Conservation (phyloP, 2,797 vertebrate genomes). For the Monodelphis domestica region DNA sequence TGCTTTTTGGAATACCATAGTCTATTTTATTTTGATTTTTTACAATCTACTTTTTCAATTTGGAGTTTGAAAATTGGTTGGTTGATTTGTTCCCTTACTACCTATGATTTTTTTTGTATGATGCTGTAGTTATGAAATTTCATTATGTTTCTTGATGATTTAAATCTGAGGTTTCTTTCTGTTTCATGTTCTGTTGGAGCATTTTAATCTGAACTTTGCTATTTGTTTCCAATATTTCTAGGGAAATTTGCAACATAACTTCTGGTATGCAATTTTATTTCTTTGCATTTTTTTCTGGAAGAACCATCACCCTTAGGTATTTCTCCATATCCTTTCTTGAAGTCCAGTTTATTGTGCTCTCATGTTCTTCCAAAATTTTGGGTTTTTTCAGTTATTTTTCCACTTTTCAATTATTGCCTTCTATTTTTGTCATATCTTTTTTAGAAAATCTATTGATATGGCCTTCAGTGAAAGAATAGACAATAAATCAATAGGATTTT, state of each 20-base stretch:
- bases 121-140: background rate
- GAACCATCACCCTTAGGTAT: background rate
- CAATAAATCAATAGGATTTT: background rate
- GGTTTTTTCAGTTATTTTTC: background rate
- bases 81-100: background rate
- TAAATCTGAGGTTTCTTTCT: background rate
- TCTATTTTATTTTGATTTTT: background rate
- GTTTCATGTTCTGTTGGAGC: background rate
- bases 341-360: background rate
- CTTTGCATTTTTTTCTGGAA: background rate
- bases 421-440: background rate
- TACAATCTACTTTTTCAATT: background rate
- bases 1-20: background rate
- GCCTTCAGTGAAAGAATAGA: background rate
- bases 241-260: background rate
- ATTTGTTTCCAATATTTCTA: background rate
- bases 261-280: too few relatives aligned
- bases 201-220: background rate
- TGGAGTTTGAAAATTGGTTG: background rate
- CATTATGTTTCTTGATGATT: background rate
- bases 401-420: background rate
- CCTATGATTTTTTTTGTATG: background rate
- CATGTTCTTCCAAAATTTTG: background rate
- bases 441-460: background rate
- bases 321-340: background rate